Base-by-base conservation (phyloP, 2,888 invertebrate species). In the Amaurobius ferox region DNA sequence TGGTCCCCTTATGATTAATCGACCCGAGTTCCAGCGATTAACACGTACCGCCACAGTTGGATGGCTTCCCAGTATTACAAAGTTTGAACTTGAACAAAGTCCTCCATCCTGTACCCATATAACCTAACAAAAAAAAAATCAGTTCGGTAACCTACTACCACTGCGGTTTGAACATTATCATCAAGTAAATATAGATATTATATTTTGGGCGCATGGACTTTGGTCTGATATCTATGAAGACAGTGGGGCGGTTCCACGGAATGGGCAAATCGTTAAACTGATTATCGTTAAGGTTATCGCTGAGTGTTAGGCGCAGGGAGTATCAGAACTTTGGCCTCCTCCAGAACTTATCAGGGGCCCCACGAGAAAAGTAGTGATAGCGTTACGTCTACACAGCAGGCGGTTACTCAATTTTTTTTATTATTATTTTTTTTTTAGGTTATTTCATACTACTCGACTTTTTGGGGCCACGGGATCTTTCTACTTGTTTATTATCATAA, bases 261-360 rank as follows among this genome's bases (percentile, higher is more conserved):
- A 71, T 73, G 68, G 48, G 39, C 35, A 29, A 66, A 66, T n/a
- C 28, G 7, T 44, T n/a, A 30, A 29, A 35, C n/a, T 35, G 16
- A 76, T 71, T 76, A 76, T 66, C 26, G n/a, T 39, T 19, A 32
- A 70, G 70, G 64, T 83, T 83, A 83, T 83, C 81, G 23, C 29
- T 23, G 13, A 13, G 48, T 71, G 70, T 70, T 48, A 35, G 71
- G 29, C 35, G 66, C 48, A 19, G 62, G 30, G 70, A 30, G 71
- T 62, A 23, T 39, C 23, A 70, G 61, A 44, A 64, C 76, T 64
- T 64, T 83, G 76, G 76, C 76, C 81, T 74, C 62, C 32, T 28
- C 66, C 32, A 66, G 29, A 23, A 19, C 32, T 66, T 66, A 66
- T 66, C 66, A 66, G 23, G 26, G 61, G 61, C 35, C 35, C 6